phyloP scores from a whole-genome alignment of 1,140 invertebrate species.

The Manduca sexta region DNA sequence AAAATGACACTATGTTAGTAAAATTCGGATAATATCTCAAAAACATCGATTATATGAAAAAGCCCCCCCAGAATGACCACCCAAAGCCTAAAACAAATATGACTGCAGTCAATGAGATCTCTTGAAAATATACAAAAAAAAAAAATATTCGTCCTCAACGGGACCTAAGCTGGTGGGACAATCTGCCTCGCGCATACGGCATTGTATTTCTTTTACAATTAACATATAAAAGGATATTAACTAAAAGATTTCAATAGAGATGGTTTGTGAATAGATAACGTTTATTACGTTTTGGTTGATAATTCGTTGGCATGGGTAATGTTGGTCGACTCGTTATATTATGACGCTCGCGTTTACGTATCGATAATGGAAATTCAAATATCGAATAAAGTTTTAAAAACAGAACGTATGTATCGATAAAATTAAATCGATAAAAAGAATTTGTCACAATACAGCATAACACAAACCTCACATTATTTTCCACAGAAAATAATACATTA shows the following conservation, averaged over 20 bases:
- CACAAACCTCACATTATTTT: too few relatives aligned
- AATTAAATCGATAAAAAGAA: too few relatives aligned
- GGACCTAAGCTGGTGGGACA: slow-evolving; percentile 56
- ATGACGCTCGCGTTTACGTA: too few relatives aligned
- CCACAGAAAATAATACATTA: too few relatives aligned
- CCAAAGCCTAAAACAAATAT: slow-evolving; percentile 29
- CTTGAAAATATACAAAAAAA: slow-evolving; percentile 44
- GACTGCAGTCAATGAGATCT: slow-evolving; percentile 59
- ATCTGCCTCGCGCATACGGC: slow-evolving; percentile 55
- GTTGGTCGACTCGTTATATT: too few relatives aligned
- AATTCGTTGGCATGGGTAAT: neutral
- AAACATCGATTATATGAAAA: too few relatives aligned
- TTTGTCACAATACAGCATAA: too few relatives aligned
- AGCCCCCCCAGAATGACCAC: slow-evolving; percentile 17
- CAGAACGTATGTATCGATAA: too few relatives aligned
- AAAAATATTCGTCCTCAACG: slow-evolving; percentile 33
- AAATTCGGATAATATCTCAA: too few relatives aligned
- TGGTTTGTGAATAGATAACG: neutral
- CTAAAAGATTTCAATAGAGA: neutral
- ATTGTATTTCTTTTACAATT: slow-evolving; percentile 51
- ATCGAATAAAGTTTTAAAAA: too few relatives aligned
- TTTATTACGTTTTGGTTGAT: neutral
- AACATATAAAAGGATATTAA: slow-evolving; percentile 5
- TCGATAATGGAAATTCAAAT: too few relatives aligned
- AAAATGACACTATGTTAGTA: too few relatives aligned